phyloP scores from a whole-genome alignment of 2,888 invertebrate genomes.

The Nomada ruficornis region DNA sequence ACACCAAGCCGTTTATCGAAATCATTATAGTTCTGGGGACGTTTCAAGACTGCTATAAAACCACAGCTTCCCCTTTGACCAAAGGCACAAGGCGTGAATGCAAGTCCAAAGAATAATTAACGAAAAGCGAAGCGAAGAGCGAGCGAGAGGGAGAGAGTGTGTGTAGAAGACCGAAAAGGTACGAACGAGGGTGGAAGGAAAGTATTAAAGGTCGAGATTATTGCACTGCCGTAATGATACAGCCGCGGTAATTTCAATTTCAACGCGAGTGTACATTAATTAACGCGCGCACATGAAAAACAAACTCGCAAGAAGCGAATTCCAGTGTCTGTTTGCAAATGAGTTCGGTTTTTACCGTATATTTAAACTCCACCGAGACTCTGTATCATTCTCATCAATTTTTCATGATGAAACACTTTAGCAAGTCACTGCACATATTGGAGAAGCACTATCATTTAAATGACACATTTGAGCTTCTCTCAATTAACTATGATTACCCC shows the following conservation, averaged over 20 bases:
- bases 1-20: neutral
- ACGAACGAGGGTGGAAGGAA: conserved; percentile 5
- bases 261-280: conserved; percentile 9
- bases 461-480: neutral
- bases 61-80: neutral
- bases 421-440: neutral
- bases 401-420: neutral
- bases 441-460: neutral
- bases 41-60: neutral
- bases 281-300: neutral
- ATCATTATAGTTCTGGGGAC: neutral
- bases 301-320: conserved; percentile 8
- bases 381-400: neutral
- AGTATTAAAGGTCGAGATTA: conserved; percentile 24
- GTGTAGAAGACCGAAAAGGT: conserved; percentile 17
- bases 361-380: neutral
- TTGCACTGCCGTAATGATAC: conserved; percentile 23
- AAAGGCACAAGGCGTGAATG: neutral
- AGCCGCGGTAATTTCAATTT: conserved; percentile 13
- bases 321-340: neutral
- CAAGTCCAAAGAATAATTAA: conserved; percentile 39
- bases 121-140: neutral
- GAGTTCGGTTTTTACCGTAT: neutral
- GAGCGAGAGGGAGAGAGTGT: conserved; percentile 30
- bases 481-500: neutral